These are phyloP conservation scores for Ochlodes sylvanus DNA, from an alignment of 2,888 invertebrate genomes.

Conservation along the genomic window DNA sequence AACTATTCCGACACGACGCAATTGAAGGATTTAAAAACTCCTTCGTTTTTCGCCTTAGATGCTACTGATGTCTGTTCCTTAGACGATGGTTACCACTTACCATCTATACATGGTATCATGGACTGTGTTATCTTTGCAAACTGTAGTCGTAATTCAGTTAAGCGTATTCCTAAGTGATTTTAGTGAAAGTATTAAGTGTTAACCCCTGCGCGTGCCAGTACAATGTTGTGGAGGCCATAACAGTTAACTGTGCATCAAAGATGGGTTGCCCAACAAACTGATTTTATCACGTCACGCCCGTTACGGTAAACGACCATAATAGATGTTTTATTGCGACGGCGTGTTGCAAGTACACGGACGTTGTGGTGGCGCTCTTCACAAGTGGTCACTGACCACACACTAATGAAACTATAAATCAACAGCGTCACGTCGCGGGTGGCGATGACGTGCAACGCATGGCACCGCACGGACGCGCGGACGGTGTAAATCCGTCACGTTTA, in stretches of 20 bases:
- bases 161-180: background rate
- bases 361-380: conserved; percentile 5
- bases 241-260: conserved; percentile 16
- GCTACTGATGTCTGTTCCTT: too few relatives aligned
- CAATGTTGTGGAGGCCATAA: background rate
- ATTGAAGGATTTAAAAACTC: too few relatives aligned
- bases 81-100: background rate
- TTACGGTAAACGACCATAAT: conserved; percentile 19
- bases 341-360: conserved; percentile 7
- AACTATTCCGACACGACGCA: too few relatives aligned
- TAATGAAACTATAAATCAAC: conserved; percentile 13
- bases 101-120: background rate
- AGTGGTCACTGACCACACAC: conserved; percentile 8
- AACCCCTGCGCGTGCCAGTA: background rate
- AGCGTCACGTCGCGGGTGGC: conserved; percentile 4
- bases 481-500: too few relatives aligned
- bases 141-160: too few relatives aligned
- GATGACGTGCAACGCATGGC: background rate
- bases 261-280: conserved; percentile 11
- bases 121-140: too few relatives aligned
- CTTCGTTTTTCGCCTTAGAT: too few relatives aligned
- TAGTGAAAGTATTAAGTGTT: conserved; percentile 9
- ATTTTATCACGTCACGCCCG: conserved; percentile 19
- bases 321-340: conserved; percentile 13
- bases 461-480: too few relatives aligned